Conservation (phyloP, 2,888 invertebrate genomes). For the Thyatira batis region DNA sequence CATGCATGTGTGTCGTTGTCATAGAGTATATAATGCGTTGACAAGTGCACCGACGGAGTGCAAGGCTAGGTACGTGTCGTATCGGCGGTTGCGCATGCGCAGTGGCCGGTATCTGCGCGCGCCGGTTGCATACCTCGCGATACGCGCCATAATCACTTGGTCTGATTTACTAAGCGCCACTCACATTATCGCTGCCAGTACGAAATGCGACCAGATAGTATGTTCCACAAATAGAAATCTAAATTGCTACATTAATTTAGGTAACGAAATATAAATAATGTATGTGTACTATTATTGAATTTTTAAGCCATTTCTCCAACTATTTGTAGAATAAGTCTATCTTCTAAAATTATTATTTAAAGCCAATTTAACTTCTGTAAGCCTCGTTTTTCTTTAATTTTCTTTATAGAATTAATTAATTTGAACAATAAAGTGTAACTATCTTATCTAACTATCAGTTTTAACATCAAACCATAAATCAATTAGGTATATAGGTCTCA, state of each 20-base stretch:
- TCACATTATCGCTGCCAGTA: constrained; percentile 11
- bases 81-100: constrained; percentile 20
- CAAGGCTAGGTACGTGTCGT: constrained; percentile 27
- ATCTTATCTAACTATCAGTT: too few relatives aligned
- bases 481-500: too few relatives aligned
- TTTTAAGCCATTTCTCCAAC: too few relatives aligned
- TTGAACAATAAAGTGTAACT: too few relatives aligned
- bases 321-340: too few relatives aligned
- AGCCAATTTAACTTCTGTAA: too few relatives aligned
- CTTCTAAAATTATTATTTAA: too few relatives aligned
- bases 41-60: constrained; percentile 1
- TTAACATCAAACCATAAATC: too few relatives aligned
- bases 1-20: neutral
- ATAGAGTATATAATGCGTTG: constrained; percentile 4
- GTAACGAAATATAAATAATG: too few relatives aligned
- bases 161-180: constrained; percentile 23
- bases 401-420: too few relatives aligned
- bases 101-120: constrained; percentile 1
- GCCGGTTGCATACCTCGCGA: constrained; percentile 19
- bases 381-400: too few relatives aligned
- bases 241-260: neutral
- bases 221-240: neutral
- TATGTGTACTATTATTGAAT: too few relatives aligned
- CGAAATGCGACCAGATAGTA: constrained; percentile 3
- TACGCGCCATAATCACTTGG: constrained; percentile 21